Conservation (phyloP, 30 jellyfish, hydroid and myxozoan species). For the Pelagia noctiluca region DNA sequence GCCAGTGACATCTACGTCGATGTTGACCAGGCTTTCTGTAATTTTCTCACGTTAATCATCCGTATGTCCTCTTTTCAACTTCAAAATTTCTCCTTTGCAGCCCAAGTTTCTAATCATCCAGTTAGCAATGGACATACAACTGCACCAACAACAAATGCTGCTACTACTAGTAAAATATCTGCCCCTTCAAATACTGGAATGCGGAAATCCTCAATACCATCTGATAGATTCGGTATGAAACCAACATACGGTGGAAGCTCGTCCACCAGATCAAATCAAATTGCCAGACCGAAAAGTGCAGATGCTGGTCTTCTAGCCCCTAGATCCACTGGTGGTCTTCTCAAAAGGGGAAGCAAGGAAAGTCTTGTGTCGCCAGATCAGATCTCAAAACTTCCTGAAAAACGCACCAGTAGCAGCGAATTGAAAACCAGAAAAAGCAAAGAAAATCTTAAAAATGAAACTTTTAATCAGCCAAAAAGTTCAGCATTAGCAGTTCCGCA, state of each 20-base stretch:
- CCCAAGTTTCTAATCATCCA: no score
- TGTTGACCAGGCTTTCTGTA: no score
- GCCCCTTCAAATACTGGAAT: background rate
- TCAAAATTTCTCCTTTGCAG: no score
- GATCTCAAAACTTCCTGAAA: background rate
- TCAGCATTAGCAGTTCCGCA: background rate
- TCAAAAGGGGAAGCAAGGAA: slow-evolving; percentile 1
- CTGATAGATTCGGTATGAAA: background rate
- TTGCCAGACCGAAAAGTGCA: background rate
- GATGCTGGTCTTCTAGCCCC: background rate
- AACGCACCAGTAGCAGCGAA: background rate
- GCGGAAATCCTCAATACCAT: background rate
- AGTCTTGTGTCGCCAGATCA: background rate
- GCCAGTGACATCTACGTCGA: no score
- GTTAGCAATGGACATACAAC: no score
- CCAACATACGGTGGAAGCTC: background rate
- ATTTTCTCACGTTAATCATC: no score
- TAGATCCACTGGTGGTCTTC: background rate
- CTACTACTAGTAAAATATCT: no score
- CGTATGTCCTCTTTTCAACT: no score
- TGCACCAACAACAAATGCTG: no score
- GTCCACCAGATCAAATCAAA: background rate
- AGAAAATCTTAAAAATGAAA: slow-evolving; percentile 3
- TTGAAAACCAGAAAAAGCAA: background rate
- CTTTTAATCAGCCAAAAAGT: background rate